Percentiles rank a stretch among this genome's conserved stretches.
These are phyloP conservation scores for Stomatorhinus walkeri DNA, from an alignment of 2,797 vertebrate genomes.

Conservation along the genomic window DNA sequence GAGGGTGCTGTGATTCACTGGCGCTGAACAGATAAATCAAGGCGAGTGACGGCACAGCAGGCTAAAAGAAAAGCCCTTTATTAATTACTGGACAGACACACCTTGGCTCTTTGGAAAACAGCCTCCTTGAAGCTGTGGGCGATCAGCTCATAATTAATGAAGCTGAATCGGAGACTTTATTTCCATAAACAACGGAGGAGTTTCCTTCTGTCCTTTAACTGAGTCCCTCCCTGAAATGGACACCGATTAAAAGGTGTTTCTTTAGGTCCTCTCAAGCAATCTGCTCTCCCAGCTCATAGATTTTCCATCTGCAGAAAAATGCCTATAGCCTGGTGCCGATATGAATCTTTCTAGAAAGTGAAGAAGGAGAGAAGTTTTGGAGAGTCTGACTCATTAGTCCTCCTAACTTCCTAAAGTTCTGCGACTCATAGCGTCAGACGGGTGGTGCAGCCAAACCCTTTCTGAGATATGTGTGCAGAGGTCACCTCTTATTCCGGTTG, in stretches of 20 bases:
- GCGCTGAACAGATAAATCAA: conserved; percentile 59
- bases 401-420: neutral
- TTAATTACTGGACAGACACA: conserved; percentile 61
- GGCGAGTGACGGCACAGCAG: conserved; percentile 52
- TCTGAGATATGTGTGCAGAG: neutral
- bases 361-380: neutral
- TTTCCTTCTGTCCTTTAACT: neutral
- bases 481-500: neutral
- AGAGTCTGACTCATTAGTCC: neutral
- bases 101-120: conserved; percentile 48
- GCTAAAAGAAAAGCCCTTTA: conserved; percentile 56
- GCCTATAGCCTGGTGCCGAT: neutral
- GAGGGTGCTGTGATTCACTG: conserved; percentile 48
- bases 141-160: conserved; percentile 53
- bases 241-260: neutral
- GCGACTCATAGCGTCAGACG: neutral
- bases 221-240: neutral
- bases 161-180: conserved; percentile 35
- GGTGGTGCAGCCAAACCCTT: neutral
- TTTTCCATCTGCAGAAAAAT: conserved; percentile 3
- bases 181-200: conserved; percentile 24
- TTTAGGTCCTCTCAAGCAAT: neutral
- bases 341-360: neutral
- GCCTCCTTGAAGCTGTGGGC: conserved; percentile 38
- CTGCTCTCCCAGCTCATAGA: neutral